A percentile compares a stretch with the other conserved stretches of the same genome.
These are phyloP conservation scores for Parascotia fuliginaria DNA, from an alignment of 2,888 invertebrate genomes.

Conservation along the genomic window DNA sequence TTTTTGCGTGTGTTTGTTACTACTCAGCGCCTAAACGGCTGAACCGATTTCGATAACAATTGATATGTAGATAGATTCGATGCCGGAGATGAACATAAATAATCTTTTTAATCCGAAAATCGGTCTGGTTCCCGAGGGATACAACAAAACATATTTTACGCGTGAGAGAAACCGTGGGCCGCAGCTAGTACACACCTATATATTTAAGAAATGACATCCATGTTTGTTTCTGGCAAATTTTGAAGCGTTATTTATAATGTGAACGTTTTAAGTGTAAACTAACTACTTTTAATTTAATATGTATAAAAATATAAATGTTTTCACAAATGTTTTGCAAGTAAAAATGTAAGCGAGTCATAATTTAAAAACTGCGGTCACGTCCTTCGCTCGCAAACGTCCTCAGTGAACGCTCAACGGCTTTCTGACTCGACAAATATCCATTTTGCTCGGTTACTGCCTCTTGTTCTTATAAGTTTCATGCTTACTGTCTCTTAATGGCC, in stretches of 20 bases:
- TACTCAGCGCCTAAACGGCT: no score
- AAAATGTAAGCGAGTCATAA: slow-evolving; percentile 36
- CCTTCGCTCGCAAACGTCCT: slow-evolving; percentile 29
- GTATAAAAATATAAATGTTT: background rate
- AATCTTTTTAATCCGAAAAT: no score
- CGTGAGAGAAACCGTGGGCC: no score
- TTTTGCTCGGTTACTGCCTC: slow-evolving; percentile 50
- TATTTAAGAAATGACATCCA: background rate
- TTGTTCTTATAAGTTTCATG: slow-evolving; percentile 46
- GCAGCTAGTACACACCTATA: background rate
- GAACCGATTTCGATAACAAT: no score
- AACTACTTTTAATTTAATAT: background rate
- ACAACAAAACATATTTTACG: no score
- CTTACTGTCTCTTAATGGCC: slow-evolving; percentile 37
- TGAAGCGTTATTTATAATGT: background rate
- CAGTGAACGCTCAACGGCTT: slow-evolving; percentile 40
- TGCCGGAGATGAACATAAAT: no score
- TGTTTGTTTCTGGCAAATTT: background rate
- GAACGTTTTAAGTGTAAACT: background rate
- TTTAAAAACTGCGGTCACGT: slow-evolving; percentile 59
- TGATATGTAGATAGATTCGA: no score
- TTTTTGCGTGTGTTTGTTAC: no score
- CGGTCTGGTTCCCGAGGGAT: no score
- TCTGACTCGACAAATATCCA: slow-evolving; percentile 61
- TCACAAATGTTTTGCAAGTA: slow-evolving; percentile 12